Evolutionary conservation across 2,888 invertebrate genomes (phyloP).

Genomic region (Cistogaster globosa): DNA sequence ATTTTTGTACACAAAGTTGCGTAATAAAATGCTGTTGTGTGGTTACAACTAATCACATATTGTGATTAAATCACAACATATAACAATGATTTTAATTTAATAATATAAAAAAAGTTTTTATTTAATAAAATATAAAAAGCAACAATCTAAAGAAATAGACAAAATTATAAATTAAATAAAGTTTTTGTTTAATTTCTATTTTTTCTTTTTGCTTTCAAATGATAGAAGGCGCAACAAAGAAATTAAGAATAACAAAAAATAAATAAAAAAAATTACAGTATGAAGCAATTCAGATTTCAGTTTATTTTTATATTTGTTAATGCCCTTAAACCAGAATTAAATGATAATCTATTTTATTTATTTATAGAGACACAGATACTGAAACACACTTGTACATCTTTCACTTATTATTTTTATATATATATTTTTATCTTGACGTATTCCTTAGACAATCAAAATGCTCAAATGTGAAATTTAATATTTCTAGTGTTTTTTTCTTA

Average conservation of each 20-base stretch:
- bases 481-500: conserved; percentile 7
- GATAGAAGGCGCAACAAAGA: not conserved
- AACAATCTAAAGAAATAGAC: conserved; percentile 7
- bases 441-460: conserved; percentile 26
- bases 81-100: conserved; percentile 11
- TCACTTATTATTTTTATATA: not conserved
- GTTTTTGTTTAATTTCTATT: too few relatives aligned
- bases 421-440: not conserved
- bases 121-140: not conserved
- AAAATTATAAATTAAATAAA: conserved; percentile 18
- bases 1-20: too few relatives aligned
- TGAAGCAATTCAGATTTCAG: conserved; percentile 53
- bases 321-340: conserved; percentile 32
- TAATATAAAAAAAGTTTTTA: conserved; percentile 1
- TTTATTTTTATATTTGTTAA: not conserved
- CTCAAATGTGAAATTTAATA: conserved; percentile 5
- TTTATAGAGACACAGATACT: not conserved
- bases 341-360: conserved; percentile 6
- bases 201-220: conserved; percentile 14
- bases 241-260: not conserved
- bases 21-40: too few relatives aligned
- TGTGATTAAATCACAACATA: too few relatives aligned
- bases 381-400: too few relatives aligned
- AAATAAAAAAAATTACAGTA: conserved; percentile 25
- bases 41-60: too few relatives aligned